These are phyloP conservation scores for Ctenodactylus gundi DNA, from an alignment of 2,113 vertebrate genomes.

Conservation along the genomic window DNA sequence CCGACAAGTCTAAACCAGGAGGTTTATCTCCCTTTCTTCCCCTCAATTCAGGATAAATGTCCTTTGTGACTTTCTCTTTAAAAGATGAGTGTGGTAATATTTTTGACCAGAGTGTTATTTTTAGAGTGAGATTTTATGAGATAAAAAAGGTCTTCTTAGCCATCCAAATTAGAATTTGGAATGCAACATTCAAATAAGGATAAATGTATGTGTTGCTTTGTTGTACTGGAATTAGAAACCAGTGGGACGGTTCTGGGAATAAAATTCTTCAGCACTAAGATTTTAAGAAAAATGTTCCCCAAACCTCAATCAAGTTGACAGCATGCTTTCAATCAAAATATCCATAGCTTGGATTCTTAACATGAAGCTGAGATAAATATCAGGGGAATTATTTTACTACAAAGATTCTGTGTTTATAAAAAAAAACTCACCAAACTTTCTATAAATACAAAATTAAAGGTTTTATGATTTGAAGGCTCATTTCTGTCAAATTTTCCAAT, in stretches of 20 bases:
- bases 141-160: neutral
- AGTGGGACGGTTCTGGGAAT: neutral
- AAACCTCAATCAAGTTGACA: neutral
- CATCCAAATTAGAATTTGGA: neutral
- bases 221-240: neutral
- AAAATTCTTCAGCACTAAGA: neutral
- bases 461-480: neutral
- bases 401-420: neutral
- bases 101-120: neutral
- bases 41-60: neutral
- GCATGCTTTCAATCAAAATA: neutral
- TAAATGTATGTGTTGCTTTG: neutral
- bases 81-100: no score
- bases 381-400: neutral
- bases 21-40: neutral
- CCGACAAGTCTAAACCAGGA: neutral
- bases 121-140: neutral
- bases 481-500: slow-evolving; percentile 26
- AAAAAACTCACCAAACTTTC: neutral
- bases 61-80: no score
- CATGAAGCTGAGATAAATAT: slow-evolving; percentile 5
- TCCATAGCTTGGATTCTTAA: neutral
- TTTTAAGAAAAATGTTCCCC: neutral
- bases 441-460: neutral
- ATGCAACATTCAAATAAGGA: neutral